phyloP scores from a whole-genome alignment of 2,888 invertebrate genomes.

The Machimus atricapillus region DNA sequence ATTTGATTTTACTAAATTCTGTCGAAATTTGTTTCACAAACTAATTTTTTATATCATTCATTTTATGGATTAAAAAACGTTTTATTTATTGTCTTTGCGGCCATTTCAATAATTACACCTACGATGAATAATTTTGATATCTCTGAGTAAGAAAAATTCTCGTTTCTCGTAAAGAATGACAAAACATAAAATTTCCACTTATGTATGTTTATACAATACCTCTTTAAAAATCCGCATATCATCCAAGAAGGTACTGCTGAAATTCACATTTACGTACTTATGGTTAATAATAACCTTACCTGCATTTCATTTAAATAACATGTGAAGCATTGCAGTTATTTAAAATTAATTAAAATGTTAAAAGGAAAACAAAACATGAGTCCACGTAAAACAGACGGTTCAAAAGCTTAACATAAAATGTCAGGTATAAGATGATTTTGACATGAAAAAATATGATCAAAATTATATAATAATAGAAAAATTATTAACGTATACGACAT shows the following conservation, averaged over 20 bases:
- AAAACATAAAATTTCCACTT: not conserved
- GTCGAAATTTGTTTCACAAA: too few relatives aligned
- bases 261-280: not conserved
- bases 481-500: not conserved
- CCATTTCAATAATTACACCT: not conserved
- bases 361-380: not conserved
- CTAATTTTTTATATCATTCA: too few relatives aligned
- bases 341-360: not conserved
- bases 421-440: not conserved
- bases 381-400: not conserved
- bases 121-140: too few relatives aligned
- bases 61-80: not conserved
- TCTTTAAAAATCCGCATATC: not conserved
- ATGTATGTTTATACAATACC: not conserved
- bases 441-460: not conserved
- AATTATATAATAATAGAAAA: not conserved
- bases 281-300: not conserved
- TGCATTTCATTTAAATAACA: not conserved
- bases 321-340: not conserved
- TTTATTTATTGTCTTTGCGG: not conserved
- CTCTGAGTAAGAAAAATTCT: too few relatives aligned
- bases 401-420: constrained; percentile 31
- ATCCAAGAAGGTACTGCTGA: not conserved
- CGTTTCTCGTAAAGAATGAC: too few relatives aligned
- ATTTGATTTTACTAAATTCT: too few relatives aligned